A percentile compares a stretch with the other conserved stretches of the same genome.
Conservation (phyloP, 2,113 vertebrate species). For the Lynx canadensis region DNA sequence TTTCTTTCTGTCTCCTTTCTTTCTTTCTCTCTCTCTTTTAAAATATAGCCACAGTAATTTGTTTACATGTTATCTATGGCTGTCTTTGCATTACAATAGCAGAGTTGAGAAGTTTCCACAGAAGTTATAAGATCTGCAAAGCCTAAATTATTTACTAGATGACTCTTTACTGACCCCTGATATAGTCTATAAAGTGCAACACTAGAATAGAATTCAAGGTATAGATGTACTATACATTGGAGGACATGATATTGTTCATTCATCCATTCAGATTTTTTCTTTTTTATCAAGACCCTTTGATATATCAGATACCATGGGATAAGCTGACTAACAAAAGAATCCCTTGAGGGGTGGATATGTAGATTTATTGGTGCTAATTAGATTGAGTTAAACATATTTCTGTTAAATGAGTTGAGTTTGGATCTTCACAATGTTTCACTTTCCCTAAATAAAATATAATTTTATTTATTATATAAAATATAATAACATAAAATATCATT, state of each 20-base stretch:
- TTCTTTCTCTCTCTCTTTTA: not conserved
- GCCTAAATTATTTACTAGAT: not conserved
- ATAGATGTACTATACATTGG: not conserved
- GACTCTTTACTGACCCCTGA: not conserved
- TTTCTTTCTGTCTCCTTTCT: too few relatives aligned
- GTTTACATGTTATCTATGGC: not conserved
- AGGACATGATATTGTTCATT: not conserved
- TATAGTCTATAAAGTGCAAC: not conserved
- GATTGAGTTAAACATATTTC: not conserved
- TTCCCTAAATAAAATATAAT: not conserved
- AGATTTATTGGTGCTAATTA: not conserved
- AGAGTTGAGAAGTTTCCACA: not conserved
- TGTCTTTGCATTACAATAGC: not conserved
- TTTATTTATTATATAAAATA: too few relatives aligned
- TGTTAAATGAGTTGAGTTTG: not conserved
- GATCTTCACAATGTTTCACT: not conserved
- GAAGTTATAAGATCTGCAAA: not conserved
- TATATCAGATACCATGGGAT: not conserved
- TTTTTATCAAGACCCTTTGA: not conserved
- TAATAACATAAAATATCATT: not conserved
- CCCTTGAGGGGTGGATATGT: not conserved
- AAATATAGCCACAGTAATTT: not conserved
- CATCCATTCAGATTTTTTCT: not conserved
- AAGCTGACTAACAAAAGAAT: not conserved
- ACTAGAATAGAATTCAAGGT: not conserved